Base-by-base conservation (phyloP, 2,888 invertebrate genomes). In the Drosophila multiciliata region DNA sequence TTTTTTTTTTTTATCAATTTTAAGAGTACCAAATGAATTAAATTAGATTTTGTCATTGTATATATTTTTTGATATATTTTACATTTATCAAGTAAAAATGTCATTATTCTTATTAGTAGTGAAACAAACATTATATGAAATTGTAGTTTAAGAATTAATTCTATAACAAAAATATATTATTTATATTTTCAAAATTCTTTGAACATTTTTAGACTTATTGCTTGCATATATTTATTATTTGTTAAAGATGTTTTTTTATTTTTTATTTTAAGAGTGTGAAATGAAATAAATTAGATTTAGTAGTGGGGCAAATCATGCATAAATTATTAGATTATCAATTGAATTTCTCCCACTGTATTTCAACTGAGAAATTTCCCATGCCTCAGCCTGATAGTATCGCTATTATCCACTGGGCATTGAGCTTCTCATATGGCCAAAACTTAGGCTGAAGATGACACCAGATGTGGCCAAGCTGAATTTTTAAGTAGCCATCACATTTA, bases 401-500 rank as follows among this genome's bases (percentile, higher is more conserved):
- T 49, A 23, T 49, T 60, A 66, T 48, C 63, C 57, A 48, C 17
- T 49, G 52, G 50, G 49, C 57, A 53, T 65, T 32, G 8, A 8
- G 45, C 40, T 45, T 48, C 55, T 52, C 66, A 57, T 49, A 61
- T 52, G 50, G 12, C 54, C 59, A 11, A 60, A 72, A 70, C 57
- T 65, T 66, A 65, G 70, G 63, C 59, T 23, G 32, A 76, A 66
- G 66, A 72, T 72, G 58, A 48, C 87, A 77, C 75, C 87, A 87
- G 87, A 78, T 87, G 87, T 80, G 85, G 38, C 80, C 80, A 82
- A 75, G 68, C 58, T 55, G 65, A 73, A 82, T 80, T 82, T 87
- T 78, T 78, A 82, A 83, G 84, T 77, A 73, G 72, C 73, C 74
- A 70, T 26, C 20, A 40, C 48, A 45, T 68, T 60, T 45, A 23